A percentile compares a stretch with the other conserved stretches of the same genome.
Evolutionary conservation across 2,113 vertebrate species (phyloP).

Genomic region (Pteronura brasiliensis): DNA sequence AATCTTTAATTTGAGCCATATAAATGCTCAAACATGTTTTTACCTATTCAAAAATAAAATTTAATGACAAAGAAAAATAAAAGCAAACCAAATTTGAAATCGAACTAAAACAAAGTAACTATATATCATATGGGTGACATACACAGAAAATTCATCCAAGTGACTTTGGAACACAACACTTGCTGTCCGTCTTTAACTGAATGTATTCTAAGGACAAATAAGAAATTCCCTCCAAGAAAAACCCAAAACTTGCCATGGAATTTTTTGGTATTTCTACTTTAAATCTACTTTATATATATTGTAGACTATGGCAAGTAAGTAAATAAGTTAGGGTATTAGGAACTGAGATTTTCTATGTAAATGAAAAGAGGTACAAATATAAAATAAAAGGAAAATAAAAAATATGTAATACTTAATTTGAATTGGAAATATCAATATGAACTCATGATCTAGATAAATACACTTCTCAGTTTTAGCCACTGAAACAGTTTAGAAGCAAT

Average conservation of each 20-base stretch:
- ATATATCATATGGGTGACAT: not conserved
- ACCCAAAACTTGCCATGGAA: not conserved
- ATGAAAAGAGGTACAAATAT: not conserved
- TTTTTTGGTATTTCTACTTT: not conserved
- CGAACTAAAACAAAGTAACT: not conserved
- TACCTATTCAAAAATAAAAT: not conserved
- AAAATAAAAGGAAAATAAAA: not conserved
- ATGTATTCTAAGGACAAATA: not conserved
- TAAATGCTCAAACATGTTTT: not conserved
- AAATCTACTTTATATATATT: not conserved
- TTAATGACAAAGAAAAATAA: not conserved
- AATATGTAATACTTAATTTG: not conserved
- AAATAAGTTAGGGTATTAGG: not conserved
- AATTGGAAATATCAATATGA: not conserved
- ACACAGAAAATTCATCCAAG: not conserved
- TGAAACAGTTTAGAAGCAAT: not conserved
- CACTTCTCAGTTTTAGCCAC: not conserved
- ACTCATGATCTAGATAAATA: not conserved
- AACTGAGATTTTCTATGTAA: not conserved
- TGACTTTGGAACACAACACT: not conserved
- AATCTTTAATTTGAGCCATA: not conserved
- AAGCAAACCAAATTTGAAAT: constrained; percentile 12
- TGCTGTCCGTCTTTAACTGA: not conserved
- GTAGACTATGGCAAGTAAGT: not conserved
- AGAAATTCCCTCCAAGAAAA: not conserved